Conservation (phyloP, 1,140 invertebrate genomes). For the Neodiprion fabricii region DNA sequence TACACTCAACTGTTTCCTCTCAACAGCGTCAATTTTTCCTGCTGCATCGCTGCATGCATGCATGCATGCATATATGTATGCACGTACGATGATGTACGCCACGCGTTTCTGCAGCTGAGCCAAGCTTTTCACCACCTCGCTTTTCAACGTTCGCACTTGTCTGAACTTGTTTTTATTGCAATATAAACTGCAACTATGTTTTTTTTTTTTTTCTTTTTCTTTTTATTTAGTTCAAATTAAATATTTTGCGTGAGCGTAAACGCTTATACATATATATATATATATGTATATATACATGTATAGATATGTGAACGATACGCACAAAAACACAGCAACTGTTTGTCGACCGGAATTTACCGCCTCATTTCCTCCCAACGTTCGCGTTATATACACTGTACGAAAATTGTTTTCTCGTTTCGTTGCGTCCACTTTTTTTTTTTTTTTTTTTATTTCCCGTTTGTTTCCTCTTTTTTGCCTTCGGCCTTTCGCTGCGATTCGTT, state of each 20-base stretch:
- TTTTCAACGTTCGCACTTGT: neutral
- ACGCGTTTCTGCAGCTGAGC: neutral
- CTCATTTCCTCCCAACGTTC: no score
- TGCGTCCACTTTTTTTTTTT: neutral
- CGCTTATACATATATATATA: no score
- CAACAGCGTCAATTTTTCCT: no score
- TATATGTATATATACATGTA: no score
- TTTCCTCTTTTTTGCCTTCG: neutral
- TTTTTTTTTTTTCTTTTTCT: no score
- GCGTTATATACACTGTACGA: neutral
- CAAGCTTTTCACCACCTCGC: neutral
- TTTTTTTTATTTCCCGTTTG: neutral
- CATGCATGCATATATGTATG: neutral
- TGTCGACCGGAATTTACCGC: no score
- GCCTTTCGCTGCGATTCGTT: no score
- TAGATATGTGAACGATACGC: no score
- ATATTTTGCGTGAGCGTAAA: neutral
- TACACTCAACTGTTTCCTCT: no score
- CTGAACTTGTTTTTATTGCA: neutral
- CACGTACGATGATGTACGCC: neutral
- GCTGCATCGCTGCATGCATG: no score
- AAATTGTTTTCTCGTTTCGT: neutral
- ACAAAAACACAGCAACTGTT: no score
- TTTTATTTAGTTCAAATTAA: neutral
- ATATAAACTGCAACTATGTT: neutral